Base-by-base conservation (phyloP, 2,797 vertebrate genomes). In the Microhierax caerulescens region DNA sequence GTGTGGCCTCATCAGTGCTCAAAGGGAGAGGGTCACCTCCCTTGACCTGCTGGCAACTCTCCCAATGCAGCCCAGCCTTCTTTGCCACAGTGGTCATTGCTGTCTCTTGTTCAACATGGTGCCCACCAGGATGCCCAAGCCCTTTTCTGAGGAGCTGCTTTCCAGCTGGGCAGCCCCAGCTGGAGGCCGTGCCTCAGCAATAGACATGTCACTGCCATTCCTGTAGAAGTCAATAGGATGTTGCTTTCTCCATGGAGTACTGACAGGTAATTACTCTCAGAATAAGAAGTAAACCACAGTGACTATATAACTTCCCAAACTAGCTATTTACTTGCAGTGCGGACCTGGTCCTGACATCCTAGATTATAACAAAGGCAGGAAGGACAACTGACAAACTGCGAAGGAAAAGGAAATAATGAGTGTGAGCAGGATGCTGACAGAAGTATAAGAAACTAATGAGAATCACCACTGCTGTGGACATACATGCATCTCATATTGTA, bases 131-230 rank as follows among this genome's bases (percentile, higher is more conserved):
- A 51, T 30, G n/a, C 11, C 4, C 20, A 47, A 28, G 20, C 12
- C 16, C 12, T 50, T n/a, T 30, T n/a, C 21, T 5, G 25, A 21
- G 36, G 74, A 74, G 34, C 30, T 61, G 9, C 22, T 74, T 75
- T 61, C 32, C 60, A 56, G 16, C 13, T 53, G 30, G 28, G 7
- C 18, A 34, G 12, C 16, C 25, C 19, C 30, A 67, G 2, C 19
- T 53, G 18, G 36, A 75, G 65, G 32, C 67, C 28, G 34, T 2
- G 9, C 20, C 32, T 67, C 19, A 37, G 32, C n/a, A 67, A 48
- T 6, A 22, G 19, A 43, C 0, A 0, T 11, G 27, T 37, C 54
- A 19, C 9, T 70, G 24, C 11, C 43, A 7, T 8, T 41, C 16
- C 34, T 60, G 39, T 15, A 88, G 61, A 41, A 88, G 59, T 13